Evolutionary conservation across 2,888 invertebrate species (phyloP).

Genomic region (Galerucella nymphaeae): DNA sequence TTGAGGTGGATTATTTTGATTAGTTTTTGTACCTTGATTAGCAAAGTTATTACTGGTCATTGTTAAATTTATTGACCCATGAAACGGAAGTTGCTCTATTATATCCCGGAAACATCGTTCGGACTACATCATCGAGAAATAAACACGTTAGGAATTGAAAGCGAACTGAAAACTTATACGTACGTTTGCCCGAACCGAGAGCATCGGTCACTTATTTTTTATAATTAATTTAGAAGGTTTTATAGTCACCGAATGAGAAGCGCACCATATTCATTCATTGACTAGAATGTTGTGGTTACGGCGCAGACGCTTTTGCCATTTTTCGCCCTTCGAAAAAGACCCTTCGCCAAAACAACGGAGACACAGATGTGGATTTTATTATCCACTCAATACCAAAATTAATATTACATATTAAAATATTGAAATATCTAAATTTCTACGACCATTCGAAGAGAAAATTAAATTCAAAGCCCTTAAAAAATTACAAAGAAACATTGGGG

Average conservation of each 20-base stretch:
- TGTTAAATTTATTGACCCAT: conserved; percentile 39
- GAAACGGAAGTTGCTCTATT: conserved; percentile 26
- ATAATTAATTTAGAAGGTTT: conserved; percentile 30
- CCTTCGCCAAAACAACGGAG: conserved; percentile 26
- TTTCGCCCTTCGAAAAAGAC: conserved; percentile 34
- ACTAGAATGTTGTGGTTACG: conserved; percentile 25
- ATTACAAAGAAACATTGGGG: no score
- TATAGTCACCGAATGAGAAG: conserved; percentile 30
- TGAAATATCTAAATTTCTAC: no score
- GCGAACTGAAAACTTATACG: conserved; percentile 9
- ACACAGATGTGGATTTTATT: neutral
- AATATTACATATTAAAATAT: no score
- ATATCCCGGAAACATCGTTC: conserved; percentile 9
- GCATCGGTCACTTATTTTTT: conserved; percentile 33
- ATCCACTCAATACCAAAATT: no score
- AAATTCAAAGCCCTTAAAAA: no score
- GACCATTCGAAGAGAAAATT: no score
- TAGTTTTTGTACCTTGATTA: conserved; percentile 10
- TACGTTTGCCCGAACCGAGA: neutral
- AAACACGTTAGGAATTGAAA: conserved; percentile 11
- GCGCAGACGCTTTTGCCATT: conserved; percentile 35
- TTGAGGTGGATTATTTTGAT: conserved; percentile 14
- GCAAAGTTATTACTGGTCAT: conserved; percentile 18
- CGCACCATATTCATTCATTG: conserved; percentile 44
- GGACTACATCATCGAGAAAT: conserved; percentile 2